Conservation (phyloP, 2,888 invertebrate genomes). For the Ypsolopha sequella region DNA sequence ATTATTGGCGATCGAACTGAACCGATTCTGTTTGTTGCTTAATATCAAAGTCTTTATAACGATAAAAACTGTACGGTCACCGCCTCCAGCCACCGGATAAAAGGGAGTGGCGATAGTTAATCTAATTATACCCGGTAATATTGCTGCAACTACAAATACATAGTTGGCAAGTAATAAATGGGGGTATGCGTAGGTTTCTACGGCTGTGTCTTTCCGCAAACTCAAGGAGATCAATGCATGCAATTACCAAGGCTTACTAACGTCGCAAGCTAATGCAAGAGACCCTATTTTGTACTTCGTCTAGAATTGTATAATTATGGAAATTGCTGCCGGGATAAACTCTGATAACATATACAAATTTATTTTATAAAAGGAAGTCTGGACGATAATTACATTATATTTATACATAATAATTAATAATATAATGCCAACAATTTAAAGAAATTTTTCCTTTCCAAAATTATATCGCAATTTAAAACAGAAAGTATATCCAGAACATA, state of each 20-base stretch:
- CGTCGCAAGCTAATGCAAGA: not conserved
- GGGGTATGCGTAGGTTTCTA: slow-evolving; percentile 15
- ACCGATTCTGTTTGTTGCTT: slow-evolving; percentile 8
- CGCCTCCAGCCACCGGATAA: slow-evolving; percentile 21
- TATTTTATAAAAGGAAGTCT: too few species aligned
- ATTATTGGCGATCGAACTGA: slow-evolving; percentile 10
- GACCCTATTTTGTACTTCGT: not conserved
- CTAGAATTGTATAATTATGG: not conserved
- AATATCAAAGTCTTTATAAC: slow-evolving; percentile 1
- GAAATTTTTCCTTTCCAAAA: too few species aligned
- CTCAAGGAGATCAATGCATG: slow-evolving; percentile 59
- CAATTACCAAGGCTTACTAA: slow-evolving; percentile 25
- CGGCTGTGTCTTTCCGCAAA: slow-evolving; percentile 40
- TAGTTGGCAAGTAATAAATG: not conserved
- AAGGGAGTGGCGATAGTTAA: slow-evolving; percentile 25
- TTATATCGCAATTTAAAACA: not conserved
- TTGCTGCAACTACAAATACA: not conserved
- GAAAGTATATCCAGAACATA: slow-evolving; percentile 6
- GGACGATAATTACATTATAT: too few species aligned
- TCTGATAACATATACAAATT: not conserved
- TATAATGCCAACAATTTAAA: too few species aligned
- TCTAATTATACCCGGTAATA: not conserved
- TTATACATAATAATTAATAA: too few species aligned
- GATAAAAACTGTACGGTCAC: not conserved
- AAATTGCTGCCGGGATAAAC: not conserved